Evolutionary conservation across 2,888 invertebrate genomes (phyloP).

Genomic region (Rambutsinella grinnellia): DNA sequence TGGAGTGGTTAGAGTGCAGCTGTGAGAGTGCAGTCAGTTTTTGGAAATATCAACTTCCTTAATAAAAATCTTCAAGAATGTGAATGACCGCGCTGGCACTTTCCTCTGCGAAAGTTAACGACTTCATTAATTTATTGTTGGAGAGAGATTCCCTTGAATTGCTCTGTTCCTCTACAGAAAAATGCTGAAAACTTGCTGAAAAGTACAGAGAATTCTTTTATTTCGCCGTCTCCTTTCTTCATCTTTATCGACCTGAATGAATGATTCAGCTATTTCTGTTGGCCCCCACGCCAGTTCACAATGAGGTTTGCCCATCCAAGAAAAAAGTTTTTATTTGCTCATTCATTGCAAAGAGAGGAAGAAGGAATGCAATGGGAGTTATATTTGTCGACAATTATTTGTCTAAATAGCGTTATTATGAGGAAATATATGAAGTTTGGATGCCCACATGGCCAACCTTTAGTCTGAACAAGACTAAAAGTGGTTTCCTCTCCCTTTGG

Average conservation of each 20-base stretch:
- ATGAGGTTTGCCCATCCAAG: no score
- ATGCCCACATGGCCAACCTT: conserved; percentile 22
- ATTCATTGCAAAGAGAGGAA: background rate
- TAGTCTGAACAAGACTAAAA: conserved; percentile 9
- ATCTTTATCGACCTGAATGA: background rate
- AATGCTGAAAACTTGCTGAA: no score
- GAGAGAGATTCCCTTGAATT: no score
- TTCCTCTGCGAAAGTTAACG: conserved; percentile 31
- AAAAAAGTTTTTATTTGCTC: conserved; percentile 12
- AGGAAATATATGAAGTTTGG: conserved; percentile 5
- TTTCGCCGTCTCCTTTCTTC: conserved; percentile 9
- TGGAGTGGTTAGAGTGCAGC: conserved; percentile 4
- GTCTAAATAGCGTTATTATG: background rate
- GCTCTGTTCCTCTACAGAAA: no score
- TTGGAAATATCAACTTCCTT: background rate
- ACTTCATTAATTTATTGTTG: conserved; percentile 51
- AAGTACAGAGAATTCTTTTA: conserved; percentile 16
- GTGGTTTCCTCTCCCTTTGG: conserved; percentile 9
- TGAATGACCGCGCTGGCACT: no score
- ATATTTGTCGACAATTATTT: conserved; percentile 6
- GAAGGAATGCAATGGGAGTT: no score
- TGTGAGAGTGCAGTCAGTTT: conserved; percentile 24
- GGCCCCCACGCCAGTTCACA: no score
- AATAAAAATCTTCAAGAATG: no score
- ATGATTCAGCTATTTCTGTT: no score